Evolutionary conservation across 53 echinoderm and acorn worm genomes (phyloP), one percentile per base, ranked within the genome.

Genomic region (Holothuria scabra): DNA sequence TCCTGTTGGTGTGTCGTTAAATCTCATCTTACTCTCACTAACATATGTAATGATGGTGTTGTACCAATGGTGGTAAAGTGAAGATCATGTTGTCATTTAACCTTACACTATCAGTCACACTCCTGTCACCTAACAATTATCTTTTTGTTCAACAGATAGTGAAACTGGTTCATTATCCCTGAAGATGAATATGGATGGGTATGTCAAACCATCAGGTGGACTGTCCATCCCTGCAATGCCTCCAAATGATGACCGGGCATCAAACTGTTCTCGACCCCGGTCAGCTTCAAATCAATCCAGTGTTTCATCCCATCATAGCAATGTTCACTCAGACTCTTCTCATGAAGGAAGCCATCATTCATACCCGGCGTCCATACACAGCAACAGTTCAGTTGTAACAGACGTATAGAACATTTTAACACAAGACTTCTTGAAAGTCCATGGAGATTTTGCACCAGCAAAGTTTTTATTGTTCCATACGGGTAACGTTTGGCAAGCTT

Each of bases 211-310:
- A 21, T 61, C 63, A 16, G 41, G 16, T 9, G 62, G 44, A 41
- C 82, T 64, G 28, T 63, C 62, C 32, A 38, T 64, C 22, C 85
- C 82, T 66, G 29, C 83, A 69, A 76, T 58, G 59, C 74, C 86
- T 49, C 83, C 66, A 16, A 33, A 58, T 76, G 60, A 84, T 65
- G 81, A 84, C 69, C 80, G 76, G 19, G 48, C 88, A 29, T 28
- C 86, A 60, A 61, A 74, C 85, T 74, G 68, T 30, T 82, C 89
- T 24, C 67, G 88, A 16, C 82, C 91, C 1, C 55, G 88, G 55
- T 91, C 91, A 18, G 85, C 87, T 22, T 84, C 92, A 85, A 90
- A 88, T 68, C 86, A 87, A 60, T 88, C 88, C 59, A 86, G 76
- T 59, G 83, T 85, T 21, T 84, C 90, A 1, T 92, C 90, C 0